These are phyloP conservation scores for Calidris pygmaea DNA, from an alignment of 2,113 vertebrate genomes.

Conservation along the genomic window DNA sequence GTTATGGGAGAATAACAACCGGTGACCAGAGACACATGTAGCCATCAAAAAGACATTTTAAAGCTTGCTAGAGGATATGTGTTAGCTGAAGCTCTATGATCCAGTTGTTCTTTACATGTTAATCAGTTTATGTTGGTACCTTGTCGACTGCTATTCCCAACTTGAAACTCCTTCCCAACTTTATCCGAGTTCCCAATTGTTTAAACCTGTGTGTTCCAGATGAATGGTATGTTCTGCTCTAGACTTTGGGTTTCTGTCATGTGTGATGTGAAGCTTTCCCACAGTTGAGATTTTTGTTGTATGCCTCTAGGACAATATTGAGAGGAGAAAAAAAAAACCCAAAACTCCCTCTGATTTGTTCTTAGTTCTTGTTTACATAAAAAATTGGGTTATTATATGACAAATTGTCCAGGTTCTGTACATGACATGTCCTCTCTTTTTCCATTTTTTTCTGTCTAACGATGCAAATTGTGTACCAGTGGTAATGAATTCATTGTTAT, in stretches of 20 bases:
- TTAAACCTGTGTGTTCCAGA: constrained; percentile 73
- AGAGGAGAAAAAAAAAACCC: background rate
- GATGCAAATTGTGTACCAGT: constrained; percentile 84
- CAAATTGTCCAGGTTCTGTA: constrained; percentile 77
- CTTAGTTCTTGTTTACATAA: constrained; percentile 69
- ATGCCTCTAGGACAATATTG: constrained; percentile 58
- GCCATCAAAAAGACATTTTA: constrained; percentile 74
- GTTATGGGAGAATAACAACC: constrained; percentile 53
- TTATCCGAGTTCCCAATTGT: constrained; percentile 61
- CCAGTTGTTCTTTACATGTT: constrained; percentile 71
- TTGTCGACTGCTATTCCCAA: constrained; percentile 71
- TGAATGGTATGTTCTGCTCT: constrained; percentile 65
- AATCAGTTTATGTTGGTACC: constrained; percentile 74
- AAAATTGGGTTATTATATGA: constrained; percentile 72
- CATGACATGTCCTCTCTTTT: constrained; percentile 76
- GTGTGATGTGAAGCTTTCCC: constrained; percentile 62
- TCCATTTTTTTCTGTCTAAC: constrained; percentile 78
- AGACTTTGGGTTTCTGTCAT: constrained; percentile 70
- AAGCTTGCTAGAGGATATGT: constrained; percentile 65
- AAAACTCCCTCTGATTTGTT: constrained; percentile 41
- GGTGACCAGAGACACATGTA: constrained; percentile 69
- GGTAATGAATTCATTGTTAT: constrained; percentile 85
- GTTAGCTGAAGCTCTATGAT: constrained; percentile 64
- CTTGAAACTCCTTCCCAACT: constrained; percentile 72
- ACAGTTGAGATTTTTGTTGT: constrained; percentile 55